Conservation (phyloP, 2,888 invertebrate genomes). For the Spilarctia lutea region DNA sequence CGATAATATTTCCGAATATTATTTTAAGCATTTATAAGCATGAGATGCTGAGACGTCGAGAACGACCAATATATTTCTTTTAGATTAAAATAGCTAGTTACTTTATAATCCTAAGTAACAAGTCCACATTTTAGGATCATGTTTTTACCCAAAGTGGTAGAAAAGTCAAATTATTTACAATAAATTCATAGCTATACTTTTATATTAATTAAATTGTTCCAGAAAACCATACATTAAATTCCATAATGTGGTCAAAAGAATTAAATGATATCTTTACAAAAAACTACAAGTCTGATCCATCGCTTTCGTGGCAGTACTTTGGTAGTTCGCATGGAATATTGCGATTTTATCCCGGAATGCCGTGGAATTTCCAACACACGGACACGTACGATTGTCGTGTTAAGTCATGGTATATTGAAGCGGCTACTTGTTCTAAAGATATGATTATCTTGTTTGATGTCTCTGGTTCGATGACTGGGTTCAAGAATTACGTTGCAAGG, state of each 20-base stretch:
- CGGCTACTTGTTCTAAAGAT: conserved; percentile 99
- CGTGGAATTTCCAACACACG: conserved; percentile 85
- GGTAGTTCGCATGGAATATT: conserved; percentile 97
- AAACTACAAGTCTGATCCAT: conserved; percentile 96
- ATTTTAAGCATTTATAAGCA: too few relatives aligned
- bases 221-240: conserved; percentile 73
- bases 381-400: conserved; percentile 97
- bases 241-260: conserved; percentile 95
- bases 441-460: conserved; percentile 97
- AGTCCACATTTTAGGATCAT: background rate
- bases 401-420: conserved; percentile 98
- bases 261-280: conserved; percentile 93
- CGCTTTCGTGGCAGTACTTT: conserved; percentile 98
- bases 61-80: background rate
- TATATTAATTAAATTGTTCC: conserved; percentile 47
- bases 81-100: background rate
- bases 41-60: background rate
- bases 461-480: conserved; percentile 98
- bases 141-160: background rate
- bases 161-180: background rate
- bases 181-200: background rate
- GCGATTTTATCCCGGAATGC: conserved; percentile 95
- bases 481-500: conserved; percentile 91
- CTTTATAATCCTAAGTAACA: background rate
- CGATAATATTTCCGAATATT: background rate